Base-by-base conservation (phyloP, 2,888 invertebrate genomes). In the Caenorhabditis wallacei region DNA sequence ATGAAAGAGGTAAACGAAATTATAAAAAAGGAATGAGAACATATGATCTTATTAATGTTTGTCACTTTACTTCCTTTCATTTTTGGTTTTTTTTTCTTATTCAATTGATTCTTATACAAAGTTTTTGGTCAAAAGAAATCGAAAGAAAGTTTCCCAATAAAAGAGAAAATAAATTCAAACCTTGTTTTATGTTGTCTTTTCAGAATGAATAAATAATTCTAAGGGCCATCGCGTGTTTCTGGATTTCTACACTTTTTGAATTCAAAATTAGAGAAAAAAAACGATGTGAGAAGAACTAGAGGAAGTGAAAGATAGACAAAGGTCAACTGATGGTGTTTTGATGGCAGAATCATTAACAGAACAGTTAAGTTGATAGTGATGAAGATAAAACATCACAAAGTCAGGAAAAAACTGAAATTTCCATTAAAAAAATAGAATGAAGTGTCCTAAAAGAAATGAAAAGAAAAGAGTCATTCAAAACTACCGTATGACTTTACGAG, bases 141-240 rank as follows among this genome's bases (percentile, higher is more conserved):
- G 13, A 26, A 43, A 61, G 2, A 24, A 46, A 43, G 22, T 53
- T 53, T 53, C n/a, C 22, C 18, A 64, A 64, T 30, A 4, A 20
- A 4, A 5, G 30, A 53, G 37, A 13, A 40, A 40, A 40, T 10
- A 13, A 63, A 63, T 43, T 46, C 46, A 53, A 37, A 53, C 35
- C 53, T n/a, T 66, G 37, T 35, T 20, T 37, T 53, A 37, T 53
- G 51, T 48, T 48, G 46, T 63, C 63, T 20, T 48, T 13, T 51
- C 37, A 64, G 51, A 51, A 26, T 35, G 35, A 64, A 64, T 64
- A 30, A 64, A 64, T 64, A 35, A 64, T 64, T 64, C 64, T 48
- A n/a, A 30, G 10, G 46, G 48, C 18, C 64, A 48, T 64, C 51
- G 64, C 64, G 64, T 64, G 64, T 20, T 22, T 64, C 35, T n/a